Evolutionary conservation across 2,888 invertebrate genomes (phyloP).

Genomic region (Lordiphosa fenestrarum): DNA sequence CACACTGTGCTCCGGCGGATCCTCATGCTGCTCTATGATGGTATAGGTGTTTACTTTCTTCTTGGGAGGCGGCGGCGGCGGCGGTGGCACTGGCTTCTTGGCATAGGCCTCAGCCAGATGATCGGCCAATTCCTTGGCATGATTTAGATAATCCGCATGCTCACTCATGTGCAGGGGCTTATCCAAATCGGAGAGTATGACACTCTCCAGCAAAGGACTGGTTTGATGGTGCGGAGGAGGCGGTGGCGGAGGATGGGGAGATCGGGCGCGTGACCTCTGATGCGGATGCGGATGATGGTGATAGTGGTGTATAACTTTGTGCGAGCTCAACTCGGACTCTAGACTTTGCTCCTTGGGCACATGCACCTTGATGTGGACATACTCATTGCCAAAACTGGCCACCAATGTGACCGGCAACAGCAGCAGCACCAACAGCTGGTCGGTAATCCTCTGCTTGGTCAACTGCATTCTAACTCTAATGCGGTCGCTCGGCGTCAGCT

Average conservation of each 20-base stretch:
- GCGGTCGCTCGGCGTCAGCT: conserved; percentile 29
- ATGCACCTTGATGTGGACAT: conserved; percentile 73
- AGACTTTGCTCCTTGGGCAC: conserved; percentile 55
- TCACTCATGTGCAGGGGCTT: conserved; percentile 50
- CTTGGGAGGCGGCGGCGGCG: conserved; percentile 31
- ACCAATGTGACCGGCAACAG: conserved; percentile 16
- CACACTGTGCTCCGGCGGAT: conserved; percentile 32
- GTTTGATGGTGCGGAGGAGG: conserved; percentile 21
- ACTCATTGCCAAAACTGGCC: conserved; percentile 64
- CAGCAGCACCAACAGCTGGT: conserved; percentile 11
- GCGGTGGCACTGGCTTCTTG: conserved; percentile 34
- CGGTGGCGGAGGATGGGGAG: conserved; percentile 4
- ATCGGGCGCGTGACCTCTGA: conserved; percentile 33
- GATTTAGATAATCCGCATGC: conserved; percentile 55
- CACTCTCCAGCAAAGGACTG: conserved; percentile 60
- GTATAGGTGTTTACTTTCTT: conserved; percentile 64
- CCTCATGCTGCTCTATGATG: conserved; percentile 57
- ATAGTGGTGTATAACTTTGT: conserved; percentile 66
- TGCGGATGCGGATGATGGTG: conserved; percentile 54
- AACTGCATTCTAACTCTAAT: conserved; percentile 4
- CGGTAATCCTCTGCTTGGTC: conserved; percentile 1
- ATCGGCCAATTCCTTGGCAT: conserved; percentile 54
- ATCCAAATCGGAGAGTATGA: conserved; percentile 63
- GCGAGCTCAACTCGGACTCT: conserved; percentile 33
- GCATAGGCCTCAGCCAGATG: conserved; percentile 54